phyloP scores from a whole-genome alignment of 2,113 vertebrate genomes.

The Pomatostomus ruficeps region DNA sequence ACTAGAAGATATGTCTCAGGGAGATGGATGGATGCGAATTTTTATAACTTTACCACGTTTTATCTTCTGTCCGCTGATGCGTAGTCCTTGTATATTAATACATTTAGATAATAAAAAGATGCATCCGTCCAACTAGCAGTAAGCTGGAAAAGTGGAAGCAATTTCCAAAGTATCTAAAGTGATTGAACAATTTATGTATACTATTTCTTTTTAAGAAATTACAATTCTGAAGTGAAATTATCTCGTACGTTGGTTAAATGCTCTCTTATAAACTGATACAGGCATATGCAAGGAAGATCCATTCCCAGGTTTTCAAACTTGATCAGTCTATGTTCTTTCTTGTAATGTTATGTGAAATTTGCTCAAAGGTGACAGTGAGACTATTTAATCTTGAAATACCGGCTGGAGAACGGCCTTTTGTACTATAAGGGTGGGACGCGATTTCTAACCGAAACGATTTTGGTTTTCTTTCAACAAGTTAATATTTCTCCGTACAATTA shows the following conservation, averaged over 20 bases:
- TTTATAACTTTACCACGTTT: slow-evolving; percentile 1
- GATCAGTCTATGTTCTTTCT: background rate
- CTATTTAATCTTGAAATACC: background rate
- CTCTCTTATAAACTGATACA: background rate
- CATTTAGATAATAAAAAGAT: background rate
- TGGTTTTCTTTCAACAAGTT: slow-evolving; percentile 17
- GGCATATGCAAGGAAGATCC: background rate
- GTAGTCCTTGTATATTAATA: background rate
- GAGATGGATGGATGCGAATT: background rate
- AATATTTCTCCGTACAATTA: background rate
- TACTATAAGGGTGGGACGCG: background rate
- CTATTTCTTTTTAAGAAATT: background rate
- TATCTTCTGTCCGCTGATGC: background rate
- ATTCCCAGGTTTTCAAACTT: background rate
- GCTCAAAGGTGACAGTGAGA: background rate
- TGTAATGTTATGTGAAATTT: background rate
- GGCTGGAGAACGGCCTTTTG: background rate
- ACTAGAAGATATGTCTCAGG: background rate
- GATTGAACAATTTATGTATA: background rate
- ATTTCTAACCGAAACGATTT: background rate
- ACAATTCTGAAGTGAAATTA: background rate
- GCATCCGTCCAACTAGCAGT: background rate
- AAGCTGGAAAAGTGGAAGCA: background rate
- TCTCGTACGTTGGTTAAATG: background rate
- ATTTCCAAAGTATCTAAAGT: background rate